Evolutionary conservation across 2,888 invertebrate genomes (phyloP).

Genomic region (Seira ritae): DNA sequence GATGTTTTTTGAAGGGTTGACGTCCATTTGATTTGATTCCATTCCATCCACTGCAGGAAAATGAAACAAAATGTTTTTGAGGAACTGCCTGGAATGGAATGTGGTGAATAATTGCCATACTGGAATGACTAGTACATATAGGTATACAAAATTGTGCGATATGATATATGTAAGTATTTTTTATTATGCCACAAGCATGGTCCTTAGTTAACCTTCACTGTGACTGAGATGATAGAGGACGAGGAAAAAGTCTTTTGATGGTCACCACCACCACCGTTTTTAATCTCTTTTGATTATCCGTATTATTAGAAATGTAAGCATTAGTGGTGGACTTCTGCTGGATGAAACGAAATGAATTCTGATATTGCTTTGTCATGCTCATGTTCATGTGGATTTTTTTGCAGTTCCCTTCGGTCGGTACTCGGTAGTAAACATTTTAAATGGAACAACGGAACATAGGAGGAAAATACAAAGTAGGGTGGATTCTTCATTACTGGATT

Average conservation of each 20-base stretch:
- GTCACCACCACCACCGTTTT: background rate
- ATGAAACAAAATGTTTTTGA: background rate
- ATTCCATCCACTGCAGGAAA: too few relatives aligned
- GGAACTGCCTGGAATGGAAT: background rate
- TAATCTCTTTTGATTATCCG: constrained; percentile 5
- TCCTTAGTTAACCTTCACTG: constrained; percentile 12
- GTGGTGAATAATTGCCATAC: background rate
- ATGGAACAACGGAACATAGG: too few relatives aligned
- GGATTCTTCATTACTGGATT: too few relatives aligned
- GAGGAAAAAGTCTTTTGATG: too few relatives aligned
- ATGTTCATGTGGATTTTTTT: background rate
- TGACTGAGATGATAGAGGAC: background rate
- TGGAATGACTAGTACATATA: background rate
- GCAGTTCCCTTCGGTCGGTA: background rate
- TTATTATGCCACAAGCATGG: background rate
- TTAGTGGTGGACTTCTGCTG: too few relatives aligned
- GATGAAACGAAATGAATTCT: too few relatives aligned
- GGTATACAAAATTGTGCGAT: too few relatives aligned
- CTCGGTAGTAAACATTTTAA: background rate
- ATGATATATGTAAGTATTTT: background rate
- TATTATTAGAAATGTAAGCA: too few relatives aligned
- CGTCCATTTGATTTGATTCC: background rate
- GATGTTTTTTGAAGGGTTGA: constrained; percentile 24
- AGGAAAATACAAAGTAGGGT: too few relatives aligned
- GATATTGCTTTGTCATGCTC: too few relatives aligned